Conservation (phyloP, 1,140 invertebrate genomes). For the Eubasilissa regina region DNA sequence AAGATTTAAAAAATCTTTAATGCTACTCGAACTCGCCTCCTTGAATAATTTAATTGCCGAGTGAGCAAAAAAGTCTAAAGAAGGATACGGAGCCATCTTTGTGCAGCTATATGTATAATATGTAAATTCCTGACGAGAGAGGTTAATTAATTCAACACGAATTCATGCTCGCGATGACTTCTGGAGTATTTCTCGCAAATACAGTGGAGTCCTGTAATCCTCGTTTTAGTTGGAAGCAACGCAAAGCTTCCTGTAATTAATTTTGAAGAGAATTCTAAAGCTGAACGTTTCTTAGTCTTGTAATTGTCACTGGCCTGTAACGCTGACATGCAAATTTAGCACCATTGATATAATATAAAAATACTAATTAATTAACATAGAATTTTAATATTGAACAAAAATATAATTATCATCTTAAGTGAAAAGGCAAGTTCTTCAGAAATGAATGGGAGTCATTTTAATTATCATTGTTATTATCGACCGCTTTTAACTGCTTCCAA, state of each 20-base stretch:
- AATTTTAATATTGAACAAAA: too few relatives aligned
- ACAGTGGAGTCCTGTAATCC: background rate
- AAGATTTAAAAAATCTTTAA: too few relatives aligned
- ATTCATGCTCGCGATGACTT: background rate
- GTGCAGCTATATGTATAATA: background rate
- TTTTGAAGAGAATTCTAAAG: background rate
- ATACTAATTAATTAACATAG: background rate
- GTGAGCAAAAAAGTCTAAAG: too few relatives aligned
- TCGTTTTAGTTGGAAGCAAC: background rate
- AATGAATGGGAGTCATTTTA: too few relatives aligned
- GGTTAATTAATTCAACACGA: conserved; percentile 8
- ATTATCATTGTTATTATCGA: too few relatives aligned
- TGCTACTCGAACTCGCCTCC: too few relatives aligned
- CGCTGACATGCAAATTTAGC: background rate
- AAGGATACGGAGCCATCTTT: too few relatives aligned
- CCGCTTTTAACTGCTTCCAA: too few relatives aligned
- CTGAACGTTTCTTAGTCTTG: background rate
- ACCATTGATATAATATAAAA: background rate
- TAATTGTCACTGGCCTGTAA: background rate
- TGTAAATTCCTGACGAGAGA: background rate
- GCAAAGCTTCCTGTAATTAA: conserved; percentile 18
- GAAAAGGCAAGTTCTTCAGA: too few relatives aligned
- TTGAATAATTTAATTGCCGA: too few relatives aligned
- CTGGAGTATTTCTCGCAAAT: background rate
- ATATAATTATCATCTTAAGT: too few relatives aligned